These are phyloP conservation scores for Centropus bengalensis DNA, from an alignment of 2,113 vertebrate genomes.

Conservation along the genomic window DNA sequence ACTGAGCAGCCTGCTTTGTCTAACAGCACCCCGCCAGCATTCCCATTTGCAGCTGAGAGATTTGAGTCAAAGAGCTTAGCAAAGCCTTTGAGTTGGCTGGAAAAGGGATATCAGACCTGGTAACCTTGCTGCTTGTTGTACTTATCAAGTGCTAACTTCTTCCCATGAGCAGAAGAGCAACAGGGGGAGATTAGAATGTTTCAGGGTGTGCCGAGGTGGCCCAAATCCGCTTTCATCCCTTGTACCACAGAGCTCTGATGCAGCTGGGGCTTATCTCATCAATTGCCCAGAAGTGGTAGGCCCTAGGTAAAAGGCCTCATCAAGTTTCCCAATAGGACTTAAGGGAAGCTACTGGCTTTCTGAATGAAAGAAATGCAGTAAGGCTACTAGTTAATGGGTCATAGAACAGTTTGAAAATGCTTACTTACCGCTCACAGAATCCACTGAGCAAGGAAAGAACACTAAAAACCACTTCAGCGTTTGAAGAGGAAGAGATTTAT, in stretches of 20 bases:
- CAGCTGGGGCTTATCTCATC: background rate
- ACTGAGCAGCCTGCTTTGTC: background rate
- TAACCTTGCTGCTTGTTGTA: background rate
- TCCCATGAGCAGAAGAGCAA: background rate
- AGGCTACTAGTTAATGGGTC: background rate
- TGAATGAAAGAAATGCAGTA: background rate
- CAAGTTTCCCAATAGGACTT: background rate
- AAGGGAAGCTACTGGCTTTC: background rate
- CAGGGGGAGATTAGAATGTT: background rate
- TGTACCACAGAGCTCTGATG: background rate
- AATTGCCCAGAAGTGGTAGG: background rate
- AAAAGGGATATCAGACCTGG: background rate
- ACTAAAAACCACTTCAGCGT: background rate
- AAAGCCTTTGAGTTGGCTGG: background rate
- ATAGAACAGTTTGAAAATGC: background rate
- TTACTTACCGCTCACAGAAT: background rate
- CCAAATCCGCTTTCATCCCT: background rate
- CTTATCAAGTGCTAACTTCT: background rate
- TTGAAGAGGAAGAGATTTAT: background rate
- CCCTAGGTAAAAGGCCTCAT: background rate
- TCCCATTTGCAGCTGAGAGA: background rate
- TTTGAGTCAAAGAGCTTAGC: background rate
- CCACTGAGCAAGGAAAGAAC: background rate
- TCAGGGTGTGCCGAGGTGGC: background rate
- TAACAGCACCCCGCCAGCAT: background rate